Conservation (phyloP, 2,797 vertebrate species). For the Lagocephalus sceleratus region DNA sequence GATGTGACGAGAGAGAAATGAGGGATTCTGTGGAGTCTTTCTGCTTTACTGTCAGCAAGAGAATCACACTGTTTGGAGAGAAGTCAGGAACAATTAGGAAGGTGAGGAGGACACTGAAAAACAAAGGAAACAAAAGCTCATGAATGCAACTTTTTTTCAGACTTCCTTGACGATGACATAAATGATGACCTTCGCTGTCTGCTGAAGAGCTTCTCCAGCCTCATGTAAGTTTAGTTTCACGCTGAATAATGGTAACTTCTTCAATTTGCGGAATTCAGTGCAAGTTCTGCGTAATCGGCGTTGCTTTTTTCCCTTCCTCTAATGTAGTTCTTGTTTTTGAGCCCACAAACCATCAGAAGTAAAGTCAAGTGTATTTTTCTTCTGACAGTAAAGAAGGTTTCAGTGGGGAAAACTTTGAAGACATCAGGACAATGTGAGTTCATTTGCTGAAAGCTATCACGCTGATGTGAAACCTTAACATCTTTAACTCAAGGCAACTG, state of each 20-base stretch:
- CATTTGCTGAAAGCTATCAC: background rate
- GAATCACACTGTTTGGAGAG: too few relatives aligned
- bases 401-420: rapidly evolving
- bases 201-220: conserved; percentile 2
- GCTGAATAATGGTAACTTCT: background rate
- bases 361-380: background rate
- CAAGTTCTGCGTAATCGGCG: background rate
- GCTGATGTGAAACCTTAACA: background rate
- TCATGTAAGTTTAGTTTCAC: conserved; percentile 30
- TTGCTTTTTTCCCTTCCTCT: background rate
- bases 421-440: conserved; percentile 36
- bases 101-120: too few relatives aligned
- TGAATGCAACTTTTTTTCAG: conserved; percentile 7
- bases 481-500: background rate
- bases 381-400: conserved; percentile 30
- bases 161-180: conserved; percentile 44
- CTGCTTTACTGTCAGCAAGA: too few relatives aligned
- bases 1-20: too few relatives aligned
- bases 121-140: background rate
- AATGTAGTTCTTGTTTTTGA: background rate
- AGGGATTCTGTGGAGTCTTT: too few relatives aligned
- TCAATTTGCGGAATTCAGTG: background rate
- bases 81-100: too few relatives aligned
- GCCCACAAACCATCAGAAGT: too few relatives aligned
- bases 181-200: conserved; percentile 54